phyloP scores from a whole-genome alignment of 2,888 invertebrate species.

The Callyntrura sp. region DNA sequence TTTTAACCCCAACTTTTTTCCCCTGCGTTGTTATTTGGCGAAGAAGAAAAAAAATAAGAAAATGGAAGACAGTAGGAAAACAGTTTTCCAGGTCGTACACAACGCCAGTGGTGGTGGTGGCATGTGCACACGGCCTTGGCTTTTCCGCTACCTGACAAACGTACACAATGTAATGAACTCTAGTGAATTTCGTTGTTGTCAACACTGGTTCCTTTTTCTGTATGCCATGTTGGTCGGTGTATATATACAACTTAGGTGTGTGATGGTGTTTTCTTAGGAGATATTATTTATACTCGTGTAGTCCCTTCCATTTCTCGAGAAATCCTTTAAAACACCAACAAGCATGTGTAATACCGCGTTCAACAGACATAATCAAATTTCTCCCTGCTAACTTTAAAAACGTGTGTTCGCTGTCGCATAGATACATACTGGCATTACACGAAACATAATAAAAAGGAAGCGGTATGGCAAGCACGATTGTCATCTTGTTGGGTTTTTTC shows the following conservation, averaged over 20 bases:
- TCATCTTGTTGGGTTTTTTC: conserved; percentile 54
- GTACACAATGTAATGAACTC: conserved; percentile 62
- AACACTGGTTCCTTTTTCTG: too few relatives aligned
- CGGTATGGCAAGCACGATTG: conserved; percentile 27
- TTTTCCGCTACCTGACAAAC: conserved; percentile 56
- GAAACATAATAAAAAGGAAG: conserved; percentile 48
- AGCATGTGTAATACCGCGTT: conserved; percentile 28
- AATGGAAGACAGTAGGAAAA: not conserved
- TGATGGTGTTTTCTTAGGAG: too few relatives aligned
- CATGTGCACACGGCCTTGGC: conserved; percentile 38
- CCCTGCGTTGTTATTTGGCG: conserved; percentile 12
- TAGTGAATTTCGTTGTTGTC: conserved; percentile 29
- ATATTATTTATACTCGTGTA: too few relatives aligned
- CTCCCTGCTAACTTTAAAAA: conserved; percentile 47
- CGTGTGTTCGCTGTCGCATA: conserved; percentile 24
- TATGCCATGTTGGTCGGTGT: too few relatives aligned
- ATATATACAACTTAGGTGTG: not conserved
- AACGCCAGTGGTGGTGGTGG: too few relatives aligned
- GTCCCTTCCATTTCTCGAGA: not conserved
- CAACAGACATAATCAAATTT: conserved; percentile 72
- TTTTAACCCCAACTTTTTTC: conserved; percentile 25
- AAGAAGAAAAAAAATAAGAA: not conserved
- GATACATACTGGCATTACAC: not conserved
- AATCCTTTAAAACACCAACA: conserved; percentile 39
- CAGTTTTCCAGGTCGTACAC: too few relatives aligned